Conservation (phyloP, 2,888 invertebrate genomes). For the Dione vanillae region DNA sequence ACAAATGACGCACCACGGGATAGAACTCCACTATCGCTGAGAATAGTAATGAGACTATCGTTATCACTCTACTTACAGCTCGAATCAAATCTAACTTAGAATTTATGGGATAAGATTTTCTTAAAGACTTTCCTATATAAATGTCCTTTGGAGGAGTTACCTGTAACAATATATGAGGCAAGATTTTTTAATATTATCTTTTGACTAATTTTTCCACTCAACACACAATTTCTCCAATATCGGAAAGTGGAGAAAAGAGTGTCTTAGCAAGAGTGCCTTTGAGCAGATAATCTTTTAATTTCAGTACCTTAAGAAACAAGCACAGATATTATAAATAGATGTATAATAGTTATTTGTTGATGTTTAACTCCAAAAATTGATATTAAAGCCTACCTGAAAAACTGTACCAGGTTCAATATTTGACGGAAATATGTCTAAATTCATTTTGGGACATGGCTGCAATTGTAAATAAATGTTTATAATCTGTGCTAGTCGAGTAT, state of each 20-base stretch:
- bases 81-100: slow-evolving; percentile 59
- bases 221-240: no score
- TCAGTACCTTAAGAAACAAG: no score
- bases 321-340: no score
- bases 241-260: no score
- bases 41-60: slow-evolving; percentile 58
- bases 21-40: slow-evolving; percentile 66
- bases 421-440: slow-evolving; percentile 55
- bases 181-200: background rate
- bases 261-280: no score
- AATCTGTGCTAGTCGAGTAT: no score
- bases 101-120: slow-evolving; percentile 59
- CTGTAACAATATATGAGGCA: slow-evolving; percentile 51
- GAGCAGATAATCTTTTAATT: no score
- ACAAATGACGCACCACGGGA: slow-evolving; percentile 58
- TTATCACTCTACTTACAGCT: slow-evolving; percentile 59
- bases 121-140: slow-evolving; percentile 59
- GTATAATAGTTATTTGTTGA: no score
- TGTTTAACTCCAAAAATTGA: background rate
- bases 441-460: slow-evolving; percentile 65
- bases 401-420: slow-evolving; percentile 68
- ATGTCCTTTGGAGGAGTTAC: slow-evolving; percentile 65
- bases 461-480: slow-evolving; percentile 45
- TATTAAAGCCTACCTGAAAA: slow-evolving; percentile 65
- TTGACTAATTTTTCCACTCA: no score